These are phyloP conservation scores for Betta splendens DNA, from an alignment of 2,797 vertebrate species.

Conservation along the genomic window DNA sequence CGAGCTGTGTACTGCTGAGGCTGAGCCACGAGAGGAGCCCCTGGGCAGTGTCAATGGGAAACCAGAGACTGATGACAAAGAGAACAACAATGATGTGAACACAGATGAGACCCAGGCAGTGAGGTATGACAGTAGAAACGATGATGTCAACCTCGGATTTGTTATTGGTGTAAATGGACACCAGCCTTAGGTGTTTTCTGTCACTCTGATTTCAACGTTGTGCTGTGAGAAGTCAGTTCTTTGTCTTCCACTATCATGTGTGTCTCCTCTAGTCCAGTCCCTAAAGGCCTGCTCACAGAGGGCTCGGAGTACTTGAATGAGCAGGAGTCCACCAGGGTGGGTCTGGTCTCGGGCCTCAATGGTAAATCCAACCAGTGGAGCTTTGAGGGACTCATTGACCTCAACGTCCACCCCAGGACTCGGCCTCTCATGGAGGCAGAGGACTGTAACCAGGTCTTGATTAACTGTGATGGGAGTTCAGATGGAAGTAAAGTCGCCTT, in stretches of 20 bases:
- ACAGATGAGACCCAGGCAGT: slow-evolving; percentile 73
- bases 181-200: too few species aligned
- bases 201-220: too few species aligned
- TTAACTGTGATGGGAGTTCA: slow-evolving; percentile 76
- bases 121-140: slow-evolving; percentile 74
- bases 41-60: slow-evolving; percentile 75
- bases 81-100: slow-evolving; percentile 70
- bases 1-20: slow-evolving; percentile 46
- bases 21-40: slow-evolving; percentile 40
- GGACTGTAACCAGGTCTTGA: slow-evolving; percentile 79
- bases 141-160: too few species aligned
- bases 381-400: slow-evolving; percentile 85
- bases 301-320: slow-evolving; percentile 78
- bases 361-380: slow-evolving; percentile 85
- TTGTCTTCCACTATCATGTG: too few species aligned
- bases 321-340: slow-evolving; percentile 75
- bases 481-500: slow-evolving; percentile 81
- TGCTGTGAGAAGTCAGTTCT: too few species aligned
- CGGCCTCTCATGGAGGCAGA: slow-evolving; percentile 76
- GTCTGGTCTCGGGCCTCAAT: slow-evolving; percentile 75
- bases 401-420: slow-evolving; percentile 81
- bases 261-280: slow-evolving; percentile 68
- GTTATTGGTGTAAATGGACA: too few species aligned
- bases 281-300: slow-evolving; percentile 70
- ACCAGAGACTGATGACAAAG: slow-evolving; percentile 72